A percentile compares a stretch with the other conserved stretches of the same genome.
Conservation (phyloP, 2,113 vertebrate genomes). For the Lophius piscatorius region DNA sequence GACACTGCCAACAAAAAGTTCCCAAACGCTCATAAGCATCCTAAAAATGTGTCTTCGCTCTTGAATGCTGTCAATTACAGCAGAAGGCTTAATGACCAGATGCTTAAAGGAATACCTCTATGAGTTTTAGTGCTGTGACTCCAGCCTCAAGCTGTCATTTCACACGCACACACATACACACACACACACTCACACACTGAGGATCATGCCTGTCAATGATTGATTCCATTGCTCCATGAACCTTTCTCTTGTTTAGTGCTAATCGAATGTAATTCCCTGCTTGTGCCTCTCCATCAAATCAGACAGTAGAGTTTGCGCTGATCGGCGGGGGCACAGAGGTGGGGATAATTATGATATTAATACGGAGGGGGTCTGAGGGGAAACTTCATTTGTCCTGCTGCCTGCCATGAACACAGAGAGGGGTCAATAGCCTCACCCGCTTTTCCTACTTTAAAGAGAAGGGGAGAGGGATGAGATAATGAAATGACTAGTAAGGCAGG, state of each 20-base stretch:
- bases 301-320: conserved; percentile 69
- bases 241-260: conserved; percentile 81
- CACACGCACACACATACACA: conserved; percentile 18
- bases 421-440: conserved; percentile 78
- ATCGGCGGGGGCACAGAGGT: conserved; percentile 68
- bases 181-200: conserved; percentile 31
- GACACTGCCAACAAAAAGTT: neutral
- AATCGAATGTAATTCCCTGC: conserved; percentile 82
- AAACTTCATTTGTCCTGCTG: conserved; percentile 79
- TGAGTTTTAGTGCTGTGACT: neutral
- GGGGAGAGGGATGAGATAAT: conserved; percentile 76
- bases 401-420: conserved; percentile 74
- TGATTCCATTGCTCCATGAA: conserved; percentile 75
- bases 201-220: conserved; percentile 65
- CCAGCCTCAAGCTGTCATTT: conserved; percentile 4
- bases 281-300: conserved; percentile 77
- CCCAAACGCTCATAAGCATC: conserved; percentile 9
- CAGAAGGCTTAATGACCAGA: conserved; percentile 6
- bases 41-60: neutral
- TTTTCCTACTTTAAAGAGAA: conserved; percentile 70
- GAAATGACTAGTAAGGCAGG: conserved; percentile 79
- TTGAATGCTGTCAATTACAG: conserved; percentile 25
- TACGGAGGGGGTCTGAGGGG: conserved; percentile 72
- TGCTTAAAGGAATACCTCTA: conserved; percentile 7
- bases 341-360: conserved; percentile 83